Evolutionary conservation across 2,113 vertebrate species (phyloP).

Genomic region (Pao palembangensis): DNA sequence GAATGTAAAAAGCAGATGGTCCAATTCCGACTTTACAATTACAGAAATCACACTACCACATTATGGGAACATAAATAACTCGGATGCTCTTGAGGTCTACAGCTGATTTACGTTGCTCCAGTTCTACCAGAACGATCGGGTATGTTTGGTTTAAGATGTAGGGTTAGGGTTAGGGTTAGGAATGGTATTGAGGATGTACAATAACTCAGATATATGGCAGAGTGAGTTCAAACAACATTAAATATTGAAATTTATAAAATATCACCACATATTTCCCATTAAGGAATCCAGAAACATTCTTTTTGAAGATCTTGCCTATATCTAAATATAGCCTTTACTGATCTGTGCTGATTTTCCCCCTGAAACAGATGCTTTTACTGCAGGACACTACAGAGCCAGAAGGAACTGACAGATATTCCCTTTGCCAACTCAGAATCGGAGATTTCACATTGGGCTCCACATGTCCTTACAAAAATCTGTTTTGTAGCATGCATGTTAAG

Average conservation of each 20-base stretch:
- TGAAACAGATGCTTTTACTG: slow-evolving; percentile 19
- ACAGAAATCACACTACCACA: slow-evolving; percentile 2
- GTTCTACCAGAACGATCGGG: no score
- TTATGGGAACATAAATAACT: no score
- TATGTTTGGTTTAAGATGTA: no score
- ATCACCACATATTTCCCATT: no score
- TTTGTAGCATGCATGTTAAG: slow-evolving; percentile 40
- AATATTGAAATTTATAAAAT: no score
- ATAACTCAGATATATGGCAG: background rate
- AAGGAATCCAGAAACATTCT: no score
- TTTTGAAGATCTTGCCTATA: slow-evolving; percentile 1
- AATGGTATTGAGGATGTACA: background rate
- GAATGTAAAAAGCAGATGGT: slow-evolving; percentile 5
- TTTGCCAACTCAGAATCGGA: slow-evolving; percentile 37
- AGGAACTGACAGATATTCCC: slow-evolving; percentile 37
- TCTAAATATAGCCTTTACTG: slow-evolving; percentile 23
- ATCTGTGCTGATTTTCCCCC: slow-evolving; percentile 15
- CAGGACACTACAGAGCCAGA: slow-evolving; percentile 15
- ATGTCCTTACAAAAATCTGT: slow-evolving; percentile 36
- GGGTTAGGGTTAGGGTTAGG: no score
- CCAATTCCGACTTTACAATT: background rate
- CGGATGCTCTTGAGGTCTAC: no score
- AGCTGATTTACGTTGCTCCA: no score
- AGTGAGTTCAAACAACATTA: background rate
- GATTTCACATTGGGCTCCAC: slow-evolving; percentile 24